Percentiles rank a stretch among this genome's conserved stretches.
These are phyloP conservation scores for Drosophila varians DNA, from an alignment of 1,140 invertebrate species.

Conservation along the genomic window DNA sequence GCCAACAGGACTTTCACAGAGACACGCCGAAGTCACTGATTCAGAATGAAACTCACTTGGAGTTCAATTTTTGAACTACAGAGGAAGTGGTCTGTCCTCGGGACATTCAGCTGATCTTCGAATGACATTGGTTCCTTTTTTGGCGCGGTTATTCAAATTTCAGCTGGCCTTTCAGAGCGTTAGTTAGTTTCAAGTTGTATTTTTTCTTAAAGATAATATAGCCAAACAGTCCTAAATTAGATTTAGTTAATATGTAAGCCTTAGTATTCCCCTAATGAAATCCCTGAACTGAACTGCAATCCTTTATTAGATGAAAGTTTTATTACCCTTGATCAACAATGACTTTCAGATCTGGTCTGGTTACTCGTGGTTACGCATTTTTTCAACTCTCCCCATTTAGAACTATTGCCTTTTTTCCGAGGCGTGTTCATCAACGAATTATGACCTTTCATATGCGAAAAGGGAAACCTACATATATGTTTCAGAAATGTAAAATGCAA, in stretches of 20 bases:
- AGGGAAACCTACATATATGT: background rate
- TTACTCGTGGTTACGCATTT: slow-evolving; percentile 35
- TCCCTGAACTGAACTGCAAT: slow-evolving; percentile 36
- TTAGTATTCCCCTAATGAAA: no score
- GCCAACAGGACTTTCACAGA: slow-evolving; percentile 60
- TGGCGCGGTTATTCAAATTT: slow-evolving; percentile 41
- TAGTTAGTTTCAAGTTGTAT: no score
- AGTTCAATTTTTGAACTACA: slow-evolving; percentile 11
- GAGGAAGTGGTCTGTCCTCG: slow-evolving; percentile 58
- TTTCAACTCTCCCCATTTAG: slow-evolving; percentile 16
- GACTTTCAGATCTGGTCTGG: slow-evolving; percentile 19
- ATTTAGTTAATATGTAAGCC: no score
- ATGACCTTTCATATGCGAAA: slow-evolving; percentile 34
- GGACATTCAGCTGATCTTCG: slow-evolving; percentile 41
- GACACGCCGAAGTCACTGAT: slow-evolving; percentile 40
- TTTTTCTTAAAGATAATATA: no score
- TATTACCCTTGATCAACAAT: slow-evolving; percentile 21
- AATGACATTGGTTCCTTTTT: slow-evolving; percentile 11
- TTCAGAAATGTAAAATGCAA: slow-evolving; percentile 64
- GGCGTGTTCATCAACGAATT: slow-evolving; percentile 74
- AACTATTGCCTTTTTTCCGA: slow-evolving; percentile 41
- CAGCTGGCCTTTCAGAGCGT: slow-evolving; percentile 10
- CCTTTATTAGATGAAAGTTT: slow-evolving; percentile 27
- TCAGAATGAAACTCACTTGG: slow-evolving; percentile 41
- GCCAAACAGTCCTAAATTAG: no score